Evolutionary conservation across 1,140 invertebrate genomes (phyloP).

Genomic region (Euwallacea fornicatus): DNA sequence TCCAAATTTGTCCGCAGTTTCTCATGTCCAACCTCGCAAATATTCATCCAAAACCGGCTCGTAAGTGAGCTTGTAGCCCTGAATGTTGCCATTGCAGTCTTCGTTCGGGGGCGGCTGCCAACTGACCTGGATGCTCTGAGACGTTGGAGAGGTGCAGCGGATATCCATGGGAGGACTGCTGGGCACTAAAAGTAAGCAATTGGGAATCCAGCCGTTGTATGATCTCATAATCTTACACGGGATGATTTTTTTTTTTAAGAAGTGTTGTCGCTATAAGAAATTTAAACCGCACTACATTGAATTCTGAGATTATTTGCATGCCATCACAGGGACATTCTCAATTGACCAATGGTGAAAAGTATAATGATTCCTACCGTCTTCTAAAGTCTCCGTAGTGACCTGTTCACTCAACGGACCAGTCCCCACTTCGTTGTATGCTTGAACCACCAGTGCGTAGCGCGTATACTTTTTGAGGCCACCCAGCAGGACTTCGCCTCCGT

Average conservation of each 20-base stretch:
- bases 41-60: slow-evolving; percentile 66
- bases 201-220: too few relatives aligned
- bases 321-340: too few relatives aligned
- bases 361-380: slow-evolving; percentile 64
- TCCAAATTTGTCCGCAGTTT: background rate
- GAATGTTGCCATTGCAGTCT: slow-evolving; percentile 76
- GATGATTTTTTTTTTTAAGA: too few relatives aligned
- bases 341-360: too few relatives aligned
- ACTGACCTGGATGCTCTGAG: slow-evolving; percentile 76
- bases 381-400: slow-evolving; percentile 74
- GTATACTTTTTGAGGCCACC: slow-evolving; percentile 74
- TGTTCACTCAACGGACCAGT: slow-evolving; percentile 77
- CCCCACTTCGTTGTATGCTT: slow-evolving; percentile 85
- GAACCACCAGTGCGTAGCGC: slow-evolving; percentile 77
- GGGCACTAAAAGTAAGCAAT: slow-evolving; percentile 60
- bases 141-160: slow-evolving; percentile 69
- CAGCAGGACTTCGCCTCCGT: slow-evolving; percentile 66
- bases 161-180: slow-evolving; percentile 73
- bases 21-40: slow-evolving; percentile 53
- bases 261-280: too few relatives aligned
- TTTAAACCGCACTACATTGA: too few relatives aligned
- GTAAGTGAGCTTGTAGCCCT: slow-evolving; percentile 79
- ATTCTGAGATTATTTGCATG: too few relatives aligned
- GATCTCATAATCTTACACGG: too few relatives aligned
- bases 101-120: slow-evolving; percentile 81